Conservation (phyloP, 2,888 invertebrate species). For the Euzetes globulus region DNA sequence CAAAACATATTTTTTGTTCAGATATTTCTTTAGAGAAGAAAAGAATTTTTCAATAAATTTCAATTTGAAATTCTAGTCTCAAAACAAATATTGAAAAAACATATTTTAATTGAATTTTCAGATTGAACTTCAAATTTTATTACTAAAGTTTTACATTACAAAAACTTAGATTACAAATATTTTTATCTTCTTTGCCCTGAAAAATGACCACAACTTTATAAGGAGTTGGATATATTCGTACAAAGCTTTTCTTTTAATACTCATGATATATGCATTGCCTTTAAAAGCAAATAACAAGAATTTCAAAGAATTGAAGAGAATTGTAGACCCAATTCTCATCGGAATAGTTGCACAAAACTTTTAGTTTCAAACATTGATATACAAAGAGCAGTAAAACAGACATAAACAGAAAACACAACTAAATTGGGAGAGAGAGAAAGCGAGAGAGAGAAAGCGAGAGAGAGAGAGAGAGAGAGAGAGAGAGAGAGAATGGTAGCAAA, state of each 20-base stretch:
- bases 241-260: neutral
- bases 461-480: neutral
- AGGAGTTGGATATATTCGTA: neutral
- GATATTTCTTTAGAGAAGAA: neutral
- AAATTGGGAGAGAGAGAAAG: neutral
- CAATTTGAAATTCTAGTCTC: neutral
- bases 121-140: neutral
- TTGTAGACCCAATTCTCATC: slow-evolving; percentile 14
- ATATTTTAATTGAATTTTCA: neutral
- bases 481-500: neutral
- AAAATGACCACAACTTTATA: no score
- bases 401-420: neutral
- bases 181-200: no score
- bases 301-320: neutral
- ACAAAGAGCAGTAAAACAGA: neutral
- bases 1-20: neutral
- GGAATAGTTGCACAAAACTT: slow-evolving; percentile 16
- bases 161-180: no score
- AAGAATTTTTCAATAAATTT: slow-evolving; percentile 7
- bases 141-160: no score
- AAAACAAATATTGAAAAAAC: slow-evolving; percentile 7
- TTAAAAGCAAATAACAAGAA: neutral
- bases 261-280: slow-evolving; percentile 31
- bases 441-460: neutral
- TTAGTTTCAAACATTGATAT: neutral